Percentiles rank a stretch among this genome's conserved stretches.
Evolutionary conservation across 2,113 vertebrate genomes (phyloP).

Genomic region (Antechinus stuartii): DNA sequence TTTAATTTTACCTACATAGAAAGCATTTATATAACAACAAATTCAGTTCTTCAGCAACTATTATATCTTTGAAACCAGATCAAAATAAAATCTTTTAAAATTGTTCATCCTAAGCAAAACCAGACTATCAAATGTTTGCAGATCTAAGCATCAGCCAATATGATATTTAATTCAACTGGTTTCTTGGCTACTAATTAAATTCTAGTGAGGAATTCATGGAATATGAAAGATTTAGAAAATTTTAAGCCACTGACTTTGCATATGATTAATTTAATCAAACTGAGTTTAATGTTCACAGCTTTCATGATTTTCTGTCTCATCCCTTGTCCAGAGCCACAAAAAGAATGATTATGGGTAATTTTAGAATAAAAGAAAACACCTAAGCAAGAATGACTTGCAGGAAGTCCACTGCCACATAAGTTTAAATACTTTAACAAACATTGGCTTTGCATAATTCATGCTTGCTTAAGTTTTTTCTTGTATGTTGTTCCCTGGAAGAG

Average conservation of each 20-base stretch:
- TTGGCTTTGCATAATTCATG: slow-evolving; percentile 70
- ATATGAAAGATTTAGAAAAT: slow-evolving; percentile 41
- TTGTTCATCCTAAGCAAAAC: not conserved
- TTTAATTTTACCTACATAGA: slow-evolving; percentile 41
- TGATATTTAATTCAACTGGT: not conserved
- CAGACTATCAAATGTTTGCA: not conserved
- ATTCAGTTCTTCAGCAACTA: slow-evolving; percentile 52
- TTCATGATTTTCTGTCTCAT: slow-evolving; percentile 15
- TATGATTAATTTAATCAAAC: slow-evolving; percentile 45
- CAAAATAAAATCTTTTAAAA: not conserved
- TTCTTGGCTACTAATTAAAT: not conserved
- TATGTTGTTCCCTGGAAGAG: slow-evolving; percentile 59
- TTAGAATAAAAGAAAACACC: slow-evolving; percentile 64
- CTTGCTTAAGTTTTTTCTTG: slow-evolving; percentile 64
- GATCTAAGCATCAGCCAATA: not conserved
- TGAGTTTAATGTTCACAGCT: slow-evolving; percentile 53
- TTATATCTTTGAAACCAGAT: not conserved
- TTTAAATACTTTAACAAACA: slow-evolving; percentile 53
- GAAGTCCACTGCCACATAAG: slow-evolving; percentile 42
- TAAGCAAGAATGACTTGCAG: slow-evolving; percentile 62
- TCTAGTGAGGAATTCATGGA: not conserved
- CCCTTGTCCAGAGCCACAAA: slow-evolving; percentile 39
- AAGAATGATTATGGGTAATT: slow-evolving; percentile 4
- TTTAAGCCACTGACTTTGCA: slow-evolving; percentile 57
- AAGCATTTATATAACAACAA: slow-evolving; percentile 31